These are phyloP conservation scores for Amyelois transitella DNA, from an alignment of 1,140 invertebrate genomes.

Conservation along the genomic window DNA sequence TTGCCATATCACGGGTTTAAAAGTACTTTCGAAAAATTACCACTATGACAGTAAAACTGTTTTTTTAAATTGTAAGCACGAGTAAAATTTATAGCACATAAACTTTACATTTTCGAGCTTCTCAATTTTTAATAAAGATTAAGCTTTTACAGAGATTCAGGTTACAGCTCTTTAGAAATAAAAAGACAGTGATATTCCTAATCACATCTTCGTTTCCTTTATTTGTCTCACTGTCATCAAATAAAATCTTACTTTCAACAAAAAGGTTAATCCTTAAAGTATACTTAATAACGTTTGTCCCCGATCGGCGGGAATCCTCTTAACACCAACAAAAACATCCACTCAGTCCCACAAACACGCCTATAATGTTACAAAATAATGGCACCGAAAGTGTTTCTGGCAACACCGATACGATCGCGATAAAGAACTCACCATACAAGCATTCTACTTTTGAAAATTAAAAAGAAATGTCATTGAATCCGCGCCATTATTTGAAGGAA, in stretches of 20 bases:
- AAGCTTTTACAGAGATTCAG: too few relatives aligned
- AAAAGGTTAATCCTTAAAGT: slow-evolving; percentile 6
- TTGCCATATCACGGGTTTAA: too few relatives aligned
- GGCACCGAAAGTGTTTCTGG: slow-evolving; percentile 35
- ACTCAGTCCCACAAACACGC: slow-evolving; percentile 9
- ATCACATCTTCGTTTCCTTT: neutral
- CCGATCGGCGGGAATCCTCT: slow-evolving; percentile 12
- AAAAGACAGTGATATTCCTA: too few relatives aligned
- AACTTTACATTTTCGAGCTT: too few relatives aligned
- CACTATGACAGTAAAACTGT: too few relatives aligned
- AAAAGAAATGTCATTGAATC: slow-evolving; percentile 6
- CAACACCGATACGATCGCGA: slow-evolving; percentile 30
- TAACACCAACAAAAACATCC: slow-evolving; percentile 11
- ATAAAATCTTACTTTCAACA: neutral
- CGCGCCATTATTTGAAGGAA: neutral
- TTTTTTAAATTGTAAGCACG: too few relatives aligned
- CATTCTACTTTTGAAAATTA: slow-evolving; percentile 7
- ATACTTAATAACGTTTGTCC: slow-evolving; percentile 12
- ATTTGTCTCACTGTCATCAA: neutral
- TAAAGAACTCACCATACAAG: slow-evolving; percentile 9
- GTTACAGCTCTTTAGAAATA: too few relatives aligned
- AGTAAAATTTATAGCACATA: too few relatives aligned
- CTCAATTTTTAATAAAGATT: too few relatives aligned
- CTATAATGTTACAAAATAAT: slow-evolving; percentile 30
- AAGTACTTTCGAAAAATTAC: too few relatives aligned